These are phyloP conservation scores for Neofelis nebulosa DNA, from an alignment of 2,113 vertebrate species.

Conservation along the genomic window DNA sequence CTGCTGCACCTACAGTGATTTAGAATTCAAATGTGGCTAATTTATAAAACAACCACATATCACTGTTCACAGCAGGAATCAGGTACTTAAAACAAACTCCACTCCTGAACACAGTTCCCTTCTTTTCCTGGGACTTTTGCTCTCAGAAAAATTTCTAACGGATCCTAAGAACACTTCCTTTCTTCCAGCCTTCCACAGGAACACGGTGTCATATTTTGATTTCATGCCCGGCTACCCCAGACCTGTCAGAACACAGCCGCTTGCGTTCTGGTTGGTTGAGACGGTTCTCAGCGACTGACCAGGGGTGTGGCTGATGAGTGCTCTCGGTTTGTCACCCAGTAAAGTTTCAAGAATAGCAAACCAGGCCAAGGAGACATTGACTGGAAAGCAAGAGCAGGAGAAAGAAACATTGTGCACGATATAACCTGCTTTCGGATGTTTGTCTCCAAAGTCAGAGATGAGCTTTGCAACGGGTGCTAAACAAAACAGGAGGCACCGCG, in stretches of 20 bases:
- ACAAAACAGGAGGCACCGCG: neutral
- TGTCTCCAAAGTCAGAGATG: neutral
- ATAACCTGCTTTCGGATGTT: neutral
- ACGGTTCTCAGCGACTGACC: too few relatives aligned
- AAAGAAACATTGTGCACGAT: neutral
- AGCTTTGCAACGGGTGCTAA: neutral
- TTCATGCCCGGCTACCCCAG: neutral
- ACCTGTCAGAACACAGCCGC: neutral
- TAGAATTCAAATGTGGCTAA: conserved; percentile 78
- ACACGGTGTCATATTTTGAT: neutral
- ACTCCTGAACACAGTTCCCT: neutral
- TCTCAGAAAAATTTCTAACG: conserved; percentile 53
- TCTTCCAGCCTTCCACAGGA: neutral
- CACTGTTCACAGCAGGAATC: conserved; percentile 50
- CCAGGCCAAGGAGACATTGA: neutral
- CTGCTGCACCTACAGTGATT: conserved; percentile 63
- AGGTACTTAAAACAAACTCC: conserved; percentile 67
- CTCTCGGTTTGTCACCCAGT: neutral
- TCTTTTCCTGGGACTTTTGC: conserved; percentile 23
- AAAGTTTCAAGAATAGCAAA: neutral
- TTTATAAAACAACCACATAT: conserved; percentile 74
- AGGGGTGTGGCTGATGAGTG: neutral
- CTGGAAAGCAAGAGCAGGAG: neutral
- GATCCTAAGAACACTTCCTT: neutral
- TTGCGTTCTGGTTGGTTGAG: neutral